Conservation (phyloP, 64 coral and sea anemone species). For the Porites australiensis region DNA sequence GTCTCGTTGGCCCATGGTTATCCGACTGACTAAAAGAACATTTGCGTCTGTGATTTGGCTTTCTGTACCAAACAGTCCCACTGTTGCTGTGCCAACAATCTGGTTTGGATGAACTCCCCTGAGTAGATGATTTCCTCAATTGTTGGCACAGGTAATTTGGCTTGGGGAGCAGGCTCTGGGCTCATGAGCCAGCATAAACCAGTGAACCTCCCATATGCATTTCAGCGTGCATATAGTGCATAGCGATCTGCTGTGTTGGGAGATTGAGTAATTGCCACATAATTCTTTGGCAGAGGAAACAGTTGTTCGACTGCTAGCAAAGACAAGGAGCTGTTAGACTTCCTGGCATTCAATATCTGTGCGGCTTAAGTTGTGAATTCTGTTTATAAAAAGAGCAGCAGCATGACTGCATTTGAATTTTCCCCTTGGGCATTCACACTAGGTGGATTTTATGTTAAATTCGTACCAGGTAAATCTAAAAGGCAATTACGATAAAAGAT, state of each 20-base stretch:
- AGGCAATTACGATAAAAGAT: neutral
- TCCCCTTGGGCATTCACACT: conserved; percentile 29
- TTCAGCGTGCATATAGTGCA: neutral
- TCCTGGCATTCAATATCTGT: conserved; percentile 17
- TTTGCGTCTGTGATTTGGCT: neutral
- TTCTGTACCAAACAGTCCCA: conserved; percentile 7
- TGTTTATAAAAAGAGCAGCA: conserved; percentile 22
- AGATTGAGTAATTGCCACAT: neutral
- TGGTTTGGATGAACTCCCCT: conserved; percentile 4
- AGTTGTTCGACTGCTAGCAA: neutral
- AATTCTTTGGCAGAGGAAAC: conserved; percentile 16
- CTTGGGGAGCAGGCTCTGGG: neutral
- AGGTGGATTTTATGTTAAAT: neutral
- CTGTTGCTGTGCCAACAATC: neutral
- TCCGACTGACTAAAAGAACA: neutral
- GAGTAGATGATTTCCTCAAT: conserved; percentile 21
- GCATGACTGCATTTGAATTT: conserved; percentile 27
- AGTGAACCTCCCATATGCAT: conserved; percentile 13
- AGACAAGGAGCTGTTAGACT: neutral
- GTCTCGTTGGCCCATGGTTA: conserved; percentile 29
- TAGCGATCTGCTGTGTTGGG: neutral
- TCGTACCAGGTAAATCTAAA: conserved; percentile 17
- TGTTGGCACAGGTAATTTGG: conserved; percentile 5
- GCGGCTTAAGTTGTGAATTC: conserved; percentile 13
- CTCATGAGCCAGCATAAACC: conserved; percentile 27